Percentiles rank a stretch among this genome's conserved stretches.
phyloP scores from a whole-genome alignment of 2,113 vertebrate species.

The Pseudonaja textilis region DNA sequence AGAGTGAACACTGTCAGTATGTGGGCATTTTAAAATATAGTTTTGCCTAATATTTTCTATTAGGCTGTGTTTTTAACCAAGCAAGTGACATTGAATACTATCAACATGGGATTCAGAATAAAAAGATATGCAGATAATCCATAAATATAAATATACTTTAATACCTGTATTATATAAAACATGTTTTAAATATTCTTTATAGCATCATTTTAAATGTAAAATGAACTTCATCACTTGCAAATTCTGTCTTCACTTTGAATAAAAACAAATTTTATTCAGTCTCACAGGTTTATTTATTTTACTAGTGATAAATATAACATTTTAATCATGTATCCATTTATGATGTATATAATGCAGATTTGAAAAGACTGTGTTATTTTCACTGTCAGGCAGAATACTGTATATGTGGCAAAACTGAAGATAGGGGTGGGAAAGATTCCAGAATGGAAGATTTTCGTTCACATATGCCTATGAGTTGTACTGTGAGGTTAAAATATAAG shows the following conservation, averaged over 20 bases:
- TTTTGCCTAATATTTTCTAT: background rate
- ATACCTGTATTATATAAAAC: background rate
- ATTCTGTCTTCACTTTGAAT: background rate
- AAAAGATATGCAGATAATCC: background rate
- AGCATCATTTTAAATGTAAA: background rate
- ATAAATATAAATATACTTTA: background rate
- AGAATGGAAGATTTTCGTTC: conserved; percentile 44
- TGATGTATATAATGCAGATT: conserved; percentile 8
- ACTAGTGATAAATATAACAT: conserved; percentile 58
- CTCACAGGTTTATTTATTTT: conserved; percentile 64
- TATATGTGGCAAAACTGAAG: conserved; percentile 47
- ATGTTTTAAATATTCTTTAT: background rate
- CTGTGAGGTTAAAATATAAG: conserved; percentile 22
- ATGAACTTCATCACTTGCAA: background rate
- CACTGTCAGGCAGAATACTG: conserved; percentile 55
- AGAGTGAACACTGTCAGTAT: background rate
- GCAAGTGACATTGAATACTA: background rate
- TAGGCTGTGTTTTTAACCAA: background rate
- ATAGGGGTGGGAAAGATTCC: conserved; percentile 45
- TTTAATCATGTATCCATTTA: conserved; percentile 61
- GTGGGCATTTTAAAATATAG: background rate
- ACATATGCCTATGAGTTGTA: conserved; percentile 49
- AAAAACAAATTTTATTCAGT: conserved; percentile 46
- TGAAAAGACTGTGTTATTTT: conserved; percentile 37
- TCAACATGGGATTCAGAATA: background rate